Evolutionary conservation across 37 sponge, comb jelly and placozoan species (phyloP), one percentile per base, ranked within the genome.

Genomic region (Chondrilla cf. caribensis): DNA sequence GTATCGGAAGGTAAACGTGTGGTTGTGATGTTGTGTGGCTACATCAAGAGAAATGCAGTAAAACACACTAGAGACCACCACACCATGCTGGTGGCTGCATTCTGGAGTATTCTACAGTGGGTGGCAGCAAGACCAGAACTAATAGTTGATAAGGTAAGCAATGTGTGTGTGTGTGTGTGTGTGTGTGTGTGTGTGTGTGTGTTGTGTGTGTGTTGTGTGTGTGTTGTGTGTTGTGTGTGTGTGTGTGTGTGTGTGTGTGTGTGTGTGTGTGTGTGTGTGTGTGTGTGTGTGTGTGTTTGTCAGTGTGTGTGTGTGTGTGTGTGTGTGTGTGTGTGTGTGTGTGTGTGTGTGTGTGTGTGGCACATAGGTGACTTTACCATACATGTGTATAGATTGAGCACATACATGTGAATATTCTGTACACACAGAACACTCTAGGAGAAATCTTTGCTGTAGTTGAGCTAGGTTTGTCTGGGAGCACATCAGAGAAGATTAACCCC

Each of bases 71-170:
- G 83, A 14, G 87, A 91, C 54, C 90, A 88, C 38, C 97, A 94
- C 85, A 88, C 92, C 32, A 87, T 82, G 79, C 86, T 94, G 32
- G 94, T 96, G 55, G 92, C 97, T 72, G 92, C 95, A 55, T 91
- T 93, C 84, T 73, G 60, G 60, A 82, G 88, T 29, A 71, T 94
- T 18, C 86, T 87, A 26, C 38, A 38, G 25, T 93, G 89, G 92
- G 59, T 93, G 59, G 68, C 38, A 19, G 59, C 54, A 14, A 83
- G 91, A 35, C 89, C 90, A 47, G 78, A 85, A 32, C 86, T 95
- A 6, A 76, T 95, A 37, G 78, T 66, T 8, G 81, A 85, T 43
- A 85, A 95, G 90, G 90, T 91, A 35, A 6, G 41, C 8, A 4
- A 72, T 33, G 19, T 55, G n/a, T n/a, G 68, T 67, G 68, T 67